phyloP scores from a whole-genome alignment of 2,113 vertebrate species.

The Halcyon senegalensis region DNA sequence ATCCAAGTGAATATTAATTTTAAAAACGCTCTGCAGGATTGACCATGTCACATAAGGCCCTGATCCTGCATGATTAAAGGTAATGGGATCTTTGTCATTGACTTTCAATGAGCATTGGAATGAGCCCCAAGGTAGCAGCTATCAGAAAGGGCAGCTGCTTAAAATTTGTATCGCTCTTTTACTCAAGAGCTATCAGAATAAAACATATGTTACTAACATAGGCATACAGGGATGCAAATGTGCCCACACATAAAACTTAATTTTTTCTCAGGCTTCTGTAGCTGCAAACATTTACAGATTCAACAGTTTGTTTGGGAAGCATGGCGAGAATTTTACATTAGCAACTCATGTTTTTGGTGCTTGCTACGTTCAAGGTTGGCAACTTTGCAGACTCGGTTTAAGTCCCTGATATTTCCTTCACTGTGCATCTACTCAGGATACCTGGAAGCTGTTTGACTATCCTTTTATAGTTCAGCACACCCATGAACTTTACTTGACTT shows the following conservation, averaged over 20 bases:
- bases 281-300: neutral
- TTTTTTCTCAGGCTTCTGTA: neutral
- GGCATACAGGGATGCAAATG: neutral
- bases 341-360: neutral
- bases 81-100: neutral
- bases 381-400: neutral
- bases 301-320: neutral
- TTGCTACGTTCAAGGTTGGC: neutral
- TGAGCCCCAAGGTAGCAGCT: neutral
- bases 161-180: neutral
- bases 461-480: neutral
- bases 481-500: neutral
- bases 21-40: neutral
- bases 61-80: neutral
- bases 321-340: neutral
- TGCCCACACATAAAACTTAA: neutral
- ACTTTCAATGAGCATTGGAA: neutral
- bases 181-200: neutral
- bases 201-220: neutral
- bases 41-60: neutral
- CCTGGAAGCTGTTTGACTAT: neutral
- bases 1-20: neutral
- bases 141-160: constrained; percentile 8
- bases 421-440: neutral
- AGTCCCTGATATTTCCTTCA: neutral